A percentile compares a stretch with the other conserved stretches of the same genome.
Evolutionary conservation across 35 echinoderm and acorn worm genomes (phyloP).

Genomic region (Apostichopus japonicus): DNA sequence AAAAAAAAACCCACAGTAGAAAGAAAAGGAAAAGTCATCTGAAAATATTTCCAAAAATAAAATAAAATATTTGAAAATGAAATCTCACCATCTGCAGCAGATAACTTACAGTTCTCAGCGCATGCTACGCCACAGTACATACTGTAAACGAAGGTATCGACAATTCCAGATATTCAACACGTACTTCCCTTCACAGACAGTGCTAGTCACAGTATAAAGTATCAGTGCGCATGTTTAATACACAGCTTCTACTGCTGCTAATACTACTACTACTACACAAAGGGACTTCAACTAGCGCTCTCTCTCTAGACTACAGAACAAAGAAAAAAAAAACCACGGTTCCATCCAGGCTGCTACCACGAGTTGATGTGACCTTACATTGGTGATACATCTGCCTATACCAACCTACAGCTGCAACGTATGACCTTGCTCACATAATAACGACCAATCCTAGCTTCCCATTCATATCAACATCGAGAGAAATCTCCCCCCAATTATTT

Average conservation of each 20-base stretch:
- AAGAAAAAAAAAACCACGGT: background rate
- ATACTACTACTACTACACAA: background rate
- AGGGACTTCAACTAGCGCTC: background rate
- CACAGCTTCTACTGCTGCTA: too few relatives aligned
- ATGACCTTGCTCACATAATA: constrained; percentile 27
- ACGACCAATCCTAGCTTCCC: constrained; percentile 2
- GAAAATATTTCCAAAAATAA: too few relatives aligned
- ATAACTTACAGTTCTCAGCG: background rate
- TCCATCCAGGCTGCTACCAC: background rate
- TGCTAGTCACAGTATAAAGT: too few relatives aligned
- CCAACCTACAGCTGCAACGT: background rate
- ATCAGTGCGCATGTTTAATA: too few relatives aligned
- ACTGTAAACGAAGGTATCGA: background rate
- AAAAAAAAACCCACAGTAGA: too few relatives aligned
- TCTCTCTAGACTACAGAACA: background rate
- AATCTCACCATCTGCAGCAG: background rate
- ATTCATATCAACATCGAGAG: background rate
- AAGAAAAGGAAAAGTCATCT: too few relatives aligned
- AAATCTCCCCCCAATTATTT: background rate
- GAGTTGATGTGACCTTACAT: background rate
- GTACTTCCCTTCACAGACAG: background rate
- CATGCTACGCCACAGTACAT: background rate
- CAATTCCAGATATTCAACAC: background rate
- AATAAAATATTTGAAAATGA: background rate
- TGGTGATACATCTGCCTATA: constrained; percentile 10